Conservation (phyloP, 2,113 vertebrate genomes). For the Pelecanoides urinatrix region DNA sequence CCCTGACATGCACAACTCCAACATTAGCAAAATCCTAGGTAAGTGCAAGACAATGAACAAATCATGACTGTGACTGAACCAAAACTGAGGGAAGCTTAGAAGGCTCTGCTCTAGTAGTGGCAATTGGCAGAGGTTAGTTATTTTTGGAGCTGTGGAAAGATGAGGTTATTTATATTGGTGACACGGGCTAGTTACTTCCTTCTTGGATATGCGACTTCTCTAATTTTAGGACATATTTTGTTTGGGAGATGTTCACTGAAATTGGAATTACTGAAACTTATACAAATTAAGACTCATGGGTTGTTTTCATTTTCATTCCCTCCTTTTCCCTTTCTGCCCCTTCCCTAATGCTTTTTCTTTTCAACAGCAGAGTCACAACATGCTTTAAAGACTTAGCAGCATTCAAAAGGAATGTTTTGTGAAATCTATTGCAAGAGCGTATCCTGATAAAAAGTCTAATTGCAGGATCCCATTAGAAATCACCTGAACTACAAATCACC, state of each 20-base stretch:
- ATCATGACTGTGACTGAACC: not conserved
- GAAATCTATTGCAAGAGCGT: not conserved
- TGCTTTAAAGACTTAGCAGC: not conserved
- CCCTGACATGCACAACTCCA: slow-evolving; percentile 99
- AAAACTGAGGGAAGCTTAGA: not conserved
- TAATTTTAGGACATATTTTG: not conserved
- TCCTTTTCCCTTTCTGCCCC: not conserved
- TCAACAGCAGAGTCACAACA: not conserved
- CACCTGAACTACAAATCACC: not conserved
- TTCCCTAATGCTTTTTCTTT: not conserved
- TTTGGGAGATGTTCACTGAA: not conserved
- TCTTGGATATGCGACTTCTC: not conserved
- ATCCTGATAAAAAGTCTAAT: not conserved
- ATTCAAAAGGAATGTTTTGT: not conserved
- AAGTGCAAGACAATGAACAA: slow-evolving; percentile 41
- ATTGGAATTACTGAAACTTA: not conserved
- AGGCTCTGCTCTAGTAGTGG: not conserved
- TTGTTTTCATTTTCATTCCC: not conserved
- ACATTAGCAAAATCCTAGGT: slow-evolving; percentile 99
- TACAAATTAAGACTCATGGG: not conserved
- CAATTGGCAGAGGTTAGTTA: not conserved
- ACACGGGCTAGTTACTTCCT: not conserved
- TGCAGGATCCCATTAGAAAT: not conserved
- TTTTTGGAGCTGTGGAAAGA: not conserved
- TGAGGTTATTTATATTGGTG: not conserved